A percentile compares a stretch with the other conserved stretches of the same genome.
These are phyloP conservation scores for Menidia menidia DNA, from an alignment of 2,797 vertebrate genomes.

Conservation along the genomic window DNA sequence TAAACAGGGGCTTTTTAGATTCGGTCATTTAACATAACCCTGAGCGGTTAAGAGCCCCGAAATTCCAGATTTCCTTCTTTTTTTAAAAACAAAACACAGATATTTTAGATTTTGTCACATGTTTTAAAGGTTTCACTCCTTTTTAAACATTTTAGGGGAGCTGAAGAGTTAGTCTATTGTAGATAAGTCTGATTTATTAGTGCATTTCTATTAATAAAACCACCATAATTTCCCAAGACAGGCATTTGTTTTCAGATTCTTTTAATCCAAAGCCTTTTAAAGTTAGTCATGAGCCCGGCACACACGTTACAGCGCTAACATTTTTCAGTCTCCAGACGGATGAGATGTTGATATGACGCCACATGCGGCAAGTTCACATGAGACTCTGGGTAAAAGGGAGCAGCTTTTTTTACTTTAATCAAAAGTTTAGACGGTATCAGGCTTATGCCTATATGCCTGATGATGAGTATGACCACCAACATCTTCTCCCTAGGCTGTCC, in stretches of 20 bases:
- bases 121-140: not conserved
- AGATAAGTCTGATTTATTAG: no score
- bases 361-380: no score
- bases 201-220: not conserved
- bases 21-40: not conserved
- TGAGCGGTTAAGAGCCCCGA: not conserved
- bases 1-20: slow-evolving; percentile 16
- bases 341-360: not conserved
- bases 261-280: not conserved
- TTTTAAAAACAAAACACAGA: no score
- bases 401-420: no score
- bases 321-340: not conserved
- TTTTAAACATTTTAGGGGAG: not conserved
- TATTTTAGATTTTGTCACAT: no score
- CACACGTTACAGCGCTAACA: not conserved
- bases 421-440: not conserved
- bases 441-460: not conserved
- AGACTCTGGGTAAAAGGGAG: no score
- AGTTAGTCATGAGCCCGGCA: not conserved
- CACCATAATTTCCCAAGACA: no score
- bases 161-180: no score
- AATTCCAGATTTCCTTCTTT: not conserved
- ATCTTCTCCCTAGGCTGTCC: not conserved
- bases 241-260: no score
- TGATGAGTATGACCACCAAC: not conserved